Conservation (phyloP, 1,140 invertebrate species). For the Sipha flava region DNA sequence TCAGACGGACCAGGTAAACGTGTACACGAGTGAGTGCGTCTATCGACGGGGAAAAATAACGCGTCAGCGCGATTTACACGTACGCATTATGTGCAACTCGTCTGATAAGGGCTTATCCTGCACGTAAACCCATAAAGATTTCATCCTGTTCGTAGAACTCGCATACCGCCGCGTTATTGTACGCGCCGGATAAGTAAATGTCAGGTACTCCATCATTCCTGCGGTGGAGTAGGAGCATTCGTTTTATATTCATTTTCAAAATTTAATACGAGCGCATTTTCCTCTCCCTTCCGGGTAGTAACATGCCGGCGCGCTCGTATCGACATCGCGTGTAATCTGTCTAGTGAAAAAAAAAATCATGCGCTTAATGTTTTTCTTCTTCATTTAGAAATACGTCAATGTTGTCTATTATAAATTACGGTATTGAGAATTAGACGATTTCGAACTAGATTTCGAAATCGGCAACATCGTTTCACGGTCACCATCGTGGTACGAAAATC, state of each 20-base stretch:
- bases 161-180: not conserved
- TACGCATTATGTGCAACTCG: not conserved
- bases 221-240: not conserved
- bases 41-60: not conserved
- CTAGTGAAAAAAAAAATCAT: too few relatives aligned
- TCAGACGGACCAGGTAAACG: too few relatives aligned
- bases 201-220: not conserved
- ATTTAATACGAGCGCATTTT: not conserved
- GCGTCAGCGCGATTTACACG: not conserved
- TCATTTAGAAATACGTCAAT: too few relatives aligned
- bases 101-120: not conserved
- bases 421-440: too few relatives aligned
- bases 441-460: too few relatives aligned
- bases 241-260: not conserved
- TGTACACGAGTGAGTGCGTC: too few relatives aligned
- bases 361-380: too few relatives aligned
- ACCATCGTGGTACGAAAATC: too few relatives aligned
- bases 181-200: not conserved
- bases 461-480: too few relatives aligned
- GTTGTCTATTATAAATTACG: too few relatives aligned
- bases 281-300: not conserved
- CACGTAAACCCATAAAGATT: not conserved
- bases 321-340: too few relatives aligned
- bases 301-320: not conserved
- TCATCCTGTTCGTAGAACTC: not conserved